A percentile compares a stretch with the other conserved stretches of the same genome.
These are phyloP conservation scores for Blastomussa wellsi DNA, from an alignment of 92 coral and sea anemone species.

Conservation along the genomic window DNA sequence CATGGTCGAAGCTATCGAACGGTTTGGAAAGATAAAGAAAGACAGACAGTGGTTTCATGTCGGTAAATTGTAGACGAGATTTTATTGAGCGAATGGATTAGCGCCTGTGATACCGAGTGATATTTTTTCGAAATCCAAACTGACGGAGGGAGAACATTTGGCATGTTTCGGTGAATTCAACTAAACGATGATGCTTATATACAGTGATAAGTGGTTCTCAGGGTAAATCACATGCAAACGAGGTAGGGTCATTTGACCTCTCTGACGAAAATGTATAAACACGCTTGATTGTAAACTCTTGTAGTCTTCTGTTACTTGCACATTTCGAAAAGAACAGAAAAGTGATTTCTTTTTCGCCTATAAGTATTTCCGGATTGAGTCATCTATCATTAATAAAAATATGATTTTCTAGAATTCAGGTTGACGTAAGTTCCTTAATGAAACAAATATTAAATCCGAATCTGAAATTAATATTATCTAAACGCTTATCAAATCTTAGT, in stretches of 20 bases:
- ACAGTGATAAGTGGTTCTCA: too few species aligned
- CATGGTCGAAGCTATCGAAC: constrained; percentile 45
- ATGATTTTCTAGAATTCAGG: background rate
- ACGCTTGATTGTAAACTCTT: too few species aligned
- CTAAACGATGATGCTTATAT: constrained; percentile 20
- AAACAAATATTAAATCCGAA: background rate
- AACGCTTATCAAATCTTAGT: background rate
- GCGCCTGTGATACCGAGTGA: constrained; percentile 43
- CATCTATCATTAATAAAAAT: background rate
- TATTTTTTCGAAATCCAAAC: constrained; percentile 55
- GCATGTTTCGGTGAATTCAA: constrained; percentile 23
- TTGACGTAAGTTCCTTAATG: background rate
- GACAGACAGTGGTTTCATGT: constrained; percentile 46
- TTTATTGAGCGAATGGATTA: constrained; percentile 43
- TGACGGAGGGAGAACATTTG: constrained; percentile 36
- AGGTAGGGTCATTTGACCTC: too few species aligned
- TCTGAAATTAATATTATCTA: background rate
- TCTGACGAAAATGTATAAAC: too few species aligned
- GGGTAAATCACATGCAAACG: too few species aligned
- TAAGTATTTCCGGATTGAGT: background rate
- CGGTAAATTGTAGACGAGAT: constrained; percentile 49
- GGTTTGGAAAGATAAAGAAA: constrained; percentile 38
- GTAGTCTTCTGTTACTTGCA: too few species aligned
- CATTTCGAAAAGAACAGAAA: background rate
- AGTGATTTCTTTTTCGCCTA: background rate